Evolutionary conservation across 1,140 invertebrate genomes (phyloP), one percentile per base, ranked within the genome.

Genomic region (Drosophila novamexicana): DNA sequence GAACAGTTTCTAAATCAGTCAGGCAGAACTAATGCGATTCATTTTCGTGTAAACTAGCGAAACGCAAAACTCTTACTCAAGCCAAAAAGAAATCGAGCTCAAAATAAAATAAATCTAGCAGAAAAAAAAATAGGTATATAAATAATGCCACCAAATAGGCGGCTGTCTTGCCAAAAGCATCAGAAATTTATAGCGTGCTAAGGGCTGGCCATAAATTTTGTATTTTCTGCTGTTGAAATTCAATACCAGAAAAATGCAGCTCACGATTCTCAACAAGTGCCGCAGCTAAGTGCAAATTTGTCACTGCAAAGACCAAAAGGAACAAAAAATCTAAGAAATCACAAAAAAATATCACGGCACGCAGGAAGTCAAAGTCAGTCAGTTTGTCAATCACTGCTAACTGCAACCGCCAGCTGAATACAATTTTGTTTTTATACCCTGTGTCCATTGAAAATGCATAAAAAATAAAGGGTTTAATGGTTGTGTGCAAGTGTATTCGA

Each of bases 201-300:
- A 66, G 49, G 50, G 50, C 16, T 80, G 36, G 44, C 69, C 53
- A 77, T 83, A 77, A 77, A 88, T 88, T 89, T 67, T 34, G 62
- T 32, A 42, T 72, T 32, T 32, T 64, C 22, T 10, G 50, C 10
- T 47, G 56, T 58, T 82, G 83, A 83, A 88, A 83, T 77, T 75
- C 73, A 88, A 89, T 83, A 77, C 80, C 80, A 52, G 64, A 71
- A 54, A 86, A 88, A 86, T 88, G 79, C 83, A 77, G 76, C 73
- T 57, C 83, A 86, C 83, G 76, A 79, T 77, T 88, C 79, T 88
- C 83, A 83, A 69, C 83, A 83, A 86, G 83, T 88, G 83, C 78
- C 50, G 37, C 50, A 59, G 29, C 64, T 84, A 83, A 84, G 81
- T 83, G 76, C 81, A 76, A 81, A 85, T 85, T 86, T 76, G 82